Base-by-base conservation (phyloP, 2,797 vertebrate species). In the Siniperca undulata region DNA sequence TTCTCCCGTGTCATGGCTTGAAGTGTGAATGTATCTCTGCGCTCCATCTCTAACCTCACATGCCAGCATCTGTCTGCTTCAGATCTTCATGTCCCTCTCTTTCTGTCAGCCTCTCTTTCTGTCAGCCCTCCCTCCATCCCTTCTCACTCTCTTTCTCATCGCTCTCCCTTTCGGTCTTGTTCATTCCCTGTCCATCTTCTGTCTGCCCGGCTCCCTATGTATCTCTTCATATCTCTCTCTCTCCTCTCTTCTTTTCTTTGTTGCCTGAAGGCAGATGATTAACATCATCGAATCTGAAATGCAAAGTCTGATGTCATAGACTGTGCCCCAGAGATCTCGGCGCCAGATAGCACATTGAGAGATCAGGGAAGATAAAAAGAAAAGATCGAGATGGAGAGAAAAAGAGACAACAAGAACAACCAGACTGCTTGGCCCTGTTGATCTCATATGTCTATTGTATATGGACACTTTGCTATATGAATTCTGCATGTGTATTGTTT, bases 261-360 rank as follows among this genome's bases (percentile, higher is more conserved):
- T 77, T 44, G 88, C 93, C 94, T 5, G 64, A 78, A 90, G 93
- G 91, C 92, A 58, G 83, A 93, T 94, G 92, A 94, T 94, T 94
- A 93, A 92, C 92, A 91, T 93, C 92, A 89, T 90, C 68, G 70
- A 84, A 92, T 93, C 89, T 89, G 90, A 93, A 93, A 93, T 80
- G 85, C 86, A 86, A 87, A 90, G 86, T 85, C 91, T 92, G 91
- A 94, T 93, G 93, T 94, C 94, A 93, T 80, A 79, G 85, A 78
- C 86, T 83, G 46, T 56, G 77, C 85, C 91, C 85, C 68, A 72
- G 77, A 89, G 91, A 87, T 70, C 78, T 67, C 13, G 55, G 81
- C 48, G 80, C 81, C 88, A 74, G 78, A 78, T 5, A 71, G 80
- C 66, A 70, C 79, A 7, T 55, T 10, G 27, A 69, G 77, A 79